Conservation (phyloP, 2,113 vertebrate genomes). For the Pogonocichla stellata region DNA sequence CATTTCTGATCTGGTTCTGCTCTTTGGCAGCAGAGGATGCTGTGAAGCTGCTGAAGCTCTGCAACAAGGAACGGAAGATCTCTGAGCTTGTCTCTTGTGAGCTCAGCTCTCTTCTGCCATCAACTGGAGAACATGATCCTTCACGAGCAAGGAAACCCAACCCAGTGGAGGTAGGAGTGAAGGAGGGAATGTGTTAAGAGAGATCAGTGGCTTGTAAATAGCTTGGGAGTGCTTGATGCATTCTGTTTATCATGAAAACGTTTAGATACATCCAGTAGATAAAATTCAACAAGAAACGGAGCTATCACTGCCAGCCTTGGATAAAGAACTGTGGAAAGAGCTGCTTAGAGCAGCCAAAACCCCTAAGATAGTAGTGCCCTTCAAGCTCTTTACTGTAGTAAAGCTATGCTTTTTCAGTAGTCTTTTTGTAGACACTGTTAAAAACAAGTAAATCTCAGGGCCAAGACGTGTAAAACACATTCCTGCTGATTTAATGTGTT, state of each 20-base stretch:
- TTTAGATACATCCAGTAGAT: not conserved
- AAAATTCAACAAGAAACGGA: not conserved
- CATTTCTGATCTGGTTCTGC: not conserved
- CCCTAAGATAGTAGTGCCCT: not conserved
- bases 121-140: not conserved
- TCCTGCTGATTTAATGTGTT: not conserved
- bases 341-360: not conserved
- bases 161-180: not conserved
- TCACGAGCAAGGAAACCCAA: not conserved
- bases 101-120: not conserved
- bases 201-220: not conserved
- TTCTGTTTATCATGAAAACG: not conserved
- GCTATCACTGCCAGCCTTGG: not conserved
- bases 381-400: not conserved
- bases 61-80: not conserved
- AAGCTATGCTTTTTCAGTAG: not conserved
- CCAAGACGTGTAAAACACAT: not conserved
- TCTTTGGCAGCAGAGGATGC: constrained; percentile 32
- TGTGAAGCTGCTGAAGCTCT: not conserved
- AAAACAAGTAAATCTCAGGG: not conserved
- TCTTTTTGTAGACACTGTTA: not conserved
- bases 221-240: not conserved
- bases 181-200: not conserved
- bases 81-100: not conserved
- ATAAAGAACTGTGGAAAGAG: not conserved